phyloP scores from a whole-genome alignment of 2,888 invertebrate species.

The Dicyrtoma fusca region DNA sequence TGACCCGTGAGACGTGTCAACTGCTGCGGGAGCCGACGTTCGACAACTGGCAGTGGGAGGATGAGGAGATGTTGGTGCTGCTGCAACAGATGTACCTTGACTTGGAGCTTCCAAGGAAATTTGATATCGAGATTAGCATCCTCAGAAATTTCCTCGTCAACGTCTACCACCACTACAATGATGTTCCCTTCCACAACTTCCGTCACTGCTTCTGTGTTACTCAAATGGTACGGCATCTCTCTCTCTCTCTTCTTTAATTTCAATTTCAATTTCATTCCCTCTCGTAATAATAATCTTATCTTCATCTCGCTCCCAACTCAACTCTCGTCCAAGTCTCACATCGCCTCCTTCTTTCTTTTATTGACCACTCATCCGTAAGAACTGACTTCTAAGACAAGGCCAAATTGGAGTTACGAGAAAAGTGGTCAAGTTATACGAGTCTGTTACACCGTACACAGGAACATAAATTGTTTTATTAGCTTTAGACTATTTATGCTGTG shows the following conservation, averaged over 20 bases:
- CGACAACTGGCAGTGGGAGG: conserved; percentile 81
- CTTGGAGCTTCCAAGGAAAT: conserved; percentile 73
- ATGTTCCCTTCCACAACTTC: conserved; percentile 86
- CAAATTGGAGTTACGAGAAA: no score
- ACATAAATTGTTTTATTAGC: no score
- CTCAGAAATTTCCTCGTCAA: conserved; percentile 74
- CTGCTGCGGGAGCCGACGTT: conserved; percentile 72
- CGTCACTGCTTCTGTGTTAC: conserved; percentile 84
- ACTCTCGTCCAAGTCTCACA: no score
- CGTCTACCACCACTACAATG: conserved; percentile 80
- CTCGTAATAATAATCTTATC: background rate
- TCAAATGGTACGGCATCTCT: conserved; percentile 71
- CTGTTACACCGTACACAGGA: no score
- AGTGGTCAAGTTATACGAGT: no score
- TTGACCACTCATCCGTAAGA: background rate
- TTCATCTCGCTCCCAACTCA: no score
- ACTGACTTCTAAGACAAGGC: background rate
- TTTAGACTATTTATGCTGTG: no score
- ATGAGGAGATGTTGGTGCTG: conserved; percentile 71
- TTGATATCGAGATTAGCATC: conserved; percentile 72
- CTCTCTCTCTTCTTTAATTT: background rate
- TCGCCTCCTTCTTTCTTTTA: background rate
- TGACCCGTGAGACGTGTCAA: conserved; percentile 68
- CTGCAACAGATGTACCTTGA: conserved; percentile 82
- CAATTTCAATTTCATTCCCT: background rate